These are phyloP conservation scores for Microtus pennsylvanicus DNA, from an alignment of 2,113 vertebrate species.

Conservation along the genomic window DNA sequence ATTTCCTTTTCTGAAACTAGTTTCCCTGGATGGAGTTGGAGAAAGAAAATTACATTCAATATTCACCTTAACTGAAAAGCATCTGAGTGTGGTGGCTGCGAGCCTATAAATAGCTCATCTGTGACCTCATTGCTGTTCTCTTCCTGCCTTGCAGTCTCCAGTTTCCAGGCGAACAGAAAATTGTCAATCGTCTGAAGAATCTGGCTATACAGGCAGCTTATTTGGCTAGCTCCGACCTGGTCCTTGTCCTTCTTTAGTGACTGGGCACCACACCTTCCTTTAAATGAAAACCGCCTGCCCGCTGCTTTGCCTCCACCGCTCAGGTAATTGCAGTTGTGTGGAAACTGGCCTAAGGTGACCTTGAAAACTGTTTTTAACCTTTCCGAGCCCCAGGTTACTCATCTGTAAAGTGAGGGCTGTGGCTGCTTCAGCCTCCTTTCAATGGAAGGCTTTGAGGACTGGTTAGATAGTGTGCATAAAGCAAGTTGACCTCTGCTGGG, in stretches of 20 bases:
- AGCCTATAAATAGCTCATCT: constrained; percentile 78
- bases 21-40: constrained; percentile 73
- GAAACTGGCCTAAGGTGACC: constrained; percentile 73
- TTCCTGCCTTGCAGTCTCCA: constrained; percentile 64
- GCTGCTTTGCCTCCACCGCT: background rate
- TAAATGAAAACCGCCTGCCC: background rate
- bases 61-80: constrained; percentile 78
- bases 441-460: constrained; percentile 83
- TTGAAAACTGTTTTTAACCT: constrained; percentile 76
- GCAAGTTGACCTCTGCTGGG: constrained; percentile 75
- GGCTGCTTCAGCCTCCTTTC: constrained; percentile 66
- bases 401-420: constrained; percentile 77
- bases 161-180: constrained; percentile 75
- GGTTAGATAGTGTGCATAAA: constrained; percentile 82
- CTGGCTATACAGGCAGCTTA: constrained; percentile 38
- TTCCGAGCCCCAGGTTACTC: constrained; percentile 75
- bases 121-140: constrained; percentile 78
- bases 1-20: constrained; percentile 77
- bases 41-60: constrained; percentile 80
- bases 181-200: constrained; percentile 74
- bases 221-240: background rate
- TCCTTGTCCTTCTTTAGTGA: constrained; percentile 21
- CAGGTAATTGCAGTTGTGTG: constrained; percentile 73
- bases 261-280: background rate
- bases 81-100: constrained; percentile 73